phyloP scores from a whole-genome alignment of 2,113 vertebrate species.

The Mobula birostris region DNA sequence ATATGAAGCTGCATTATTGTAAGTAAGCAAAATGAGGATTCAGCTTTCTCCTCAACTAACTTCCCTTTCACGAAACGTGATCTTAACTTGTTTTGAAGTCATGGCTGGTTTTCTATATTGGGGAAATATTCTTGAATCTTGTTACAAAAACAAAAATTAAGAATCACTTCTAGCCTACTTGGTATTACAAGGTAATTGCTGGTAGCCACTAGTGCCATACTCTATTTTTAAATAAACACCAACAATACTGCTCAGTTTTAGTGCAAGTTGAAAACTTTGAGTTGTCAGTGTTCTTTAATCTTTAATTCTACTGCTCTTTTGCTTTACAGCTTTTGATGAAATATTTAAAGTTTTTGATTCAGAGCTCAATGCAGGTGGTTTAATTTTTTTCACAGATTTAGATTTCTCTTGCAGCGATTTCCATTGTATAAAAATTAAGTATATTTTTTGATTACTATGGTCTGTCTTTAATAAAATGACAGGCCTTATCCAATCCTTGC shows the following conservation, averaged over 20 bases:
- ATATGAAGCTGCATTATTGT: slow-evolving; percentile 25
- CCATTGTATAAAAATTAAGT: not conserved
- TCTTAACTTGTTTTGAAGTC: not conserved
- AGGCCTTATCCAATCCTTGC: not conserved
- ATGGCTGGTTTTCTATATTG: not conserved
- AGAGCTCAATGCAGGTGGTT: not conserved
- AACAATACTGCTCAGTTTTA: not conserved
- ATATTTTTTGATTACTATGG: not conserved
- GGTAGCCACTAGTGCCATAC: not conserved
- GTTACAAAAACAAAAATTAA: not conserved
- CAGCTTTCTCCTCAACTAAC: not conserved
- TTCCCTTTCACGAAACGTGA: not conserved
- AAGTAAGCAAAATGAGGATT: not conserved
- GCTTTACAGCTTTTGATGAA: not conserved
- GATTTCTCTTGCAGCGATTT: not conserved
- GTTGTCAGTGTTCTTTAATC: not conserved
- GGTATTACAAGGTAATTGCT: not conserved
- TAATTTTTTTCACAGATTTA: not conserved
- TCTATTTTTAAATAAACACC: not conserved
- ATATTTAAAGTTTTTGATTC: not conserved
- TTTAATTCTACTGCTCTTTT: not conserved
- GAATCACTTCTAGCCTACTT: not conserved
- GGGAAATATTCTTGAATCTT: not conserved
- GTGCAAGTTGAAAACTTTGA: not conserved
- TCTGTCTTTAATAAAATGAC: not conserved